Conservation (phyloP, 2,888 invertebrate species). For the Cheilosia vulpina region DNA sequence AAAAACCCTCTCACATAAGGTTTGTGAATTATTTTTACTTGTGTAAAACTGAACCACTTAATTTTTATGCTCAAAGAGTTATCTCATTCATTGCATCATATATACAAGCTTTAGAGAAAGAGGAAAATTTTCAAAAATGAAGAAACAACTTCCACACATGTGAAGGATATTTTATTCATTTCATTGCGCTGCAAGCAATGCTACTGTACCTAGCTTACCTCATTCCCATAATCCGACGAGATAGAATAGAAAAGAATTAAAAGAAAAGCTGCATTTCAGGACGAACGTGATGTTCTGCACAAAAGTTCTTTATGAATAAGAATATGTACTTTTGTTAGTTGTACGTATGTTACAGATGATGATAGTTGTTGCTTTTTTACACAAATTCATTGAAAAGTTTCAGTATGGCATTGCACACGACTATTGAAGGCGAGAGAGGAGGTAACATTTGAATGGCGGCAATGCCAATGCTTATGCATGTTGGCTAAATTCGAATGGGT, state of each 20-base stretch:
- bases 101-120: not conserved
- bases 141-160: constrained; percentile 6
- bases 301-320: constrained; percentile 67
- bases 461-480: constrained; percentile 18
- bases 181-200: constrained; percentile 19
- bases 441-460: constrained; percentile 33
- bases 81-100: constrained; percentile 46
- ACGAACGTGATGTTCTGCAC: constrained; percentile 57
- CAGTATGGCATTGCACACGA: not conserved
- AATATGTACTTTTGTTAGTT: constrained; percentile 44
- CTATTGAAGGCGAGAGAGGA: not conserved
- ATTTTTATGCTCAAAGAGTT: constrained; percentile 63
- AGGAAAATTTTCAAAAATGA: constrained; percentile 17
- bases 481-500: constrained; percentile 49
- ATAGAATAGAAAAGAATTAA: constrained; percentile 33
- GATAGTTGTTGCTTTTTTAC: constrained; percentile 33
- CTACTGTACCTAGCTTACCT: constrained; percentile 44
- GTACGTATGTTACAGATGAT: constrained; percentile 11
- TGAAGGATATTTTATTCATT: constrained; percentile 59
- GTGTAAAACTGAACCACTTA: constrained; percentile 67
- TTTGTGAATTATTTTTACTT: constrained; percentile 53
- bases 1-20: not conserved
- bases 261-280: constrained; percentile 57
- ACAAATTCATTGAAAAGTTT: constrained; percentile 41
- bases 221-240: not conserved